phyloP scores from a whole-genome alignment of 2,113 vertebrate species.

The Cacatua alba region DNA sequence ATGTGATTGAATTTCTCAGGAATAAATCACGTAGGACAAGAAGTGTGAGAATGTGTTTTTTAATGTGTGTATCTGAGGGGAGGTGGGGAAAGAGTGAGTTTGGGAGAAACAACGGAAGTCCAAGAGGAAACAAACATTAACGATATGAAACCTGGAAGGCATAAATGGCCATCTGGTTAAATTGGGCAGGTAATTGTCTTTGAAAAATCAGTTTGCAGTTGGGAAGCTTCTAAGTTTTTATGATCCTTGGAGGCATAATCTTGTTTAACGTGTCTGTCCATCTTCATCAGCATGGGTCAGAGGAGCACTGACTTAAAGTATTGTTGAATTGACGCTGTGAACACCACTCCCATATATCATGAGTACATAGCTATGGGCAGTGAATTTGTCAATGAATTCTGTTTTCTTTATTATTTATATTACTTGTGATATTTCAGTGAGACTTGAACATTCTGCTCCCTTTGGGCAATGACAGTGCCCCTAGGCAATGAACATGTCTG shows the following conservation, averaged over 20 bases:
- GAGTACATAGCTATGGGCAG: background rate
- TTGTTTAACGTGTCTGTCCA: constrained; percentile 59
- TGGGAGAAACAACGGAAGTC: constrained; percentile 24
- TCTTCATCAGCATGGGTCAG: constrained; percentile 60
- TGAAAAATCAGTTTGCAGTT: constrained; percentile 60
- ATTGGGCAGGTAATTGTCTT: constrained; percentile 64
- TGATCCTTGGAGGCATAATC: constrained; percentile 49
- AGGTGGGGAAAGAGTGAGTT: background rate
- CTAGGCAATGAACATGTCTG: background rate
- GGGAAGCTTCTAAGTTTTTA: constrained; percentile 56
- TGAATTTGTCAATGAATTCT: constrained; percentile 47
- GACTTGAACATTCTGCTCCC: background rate
- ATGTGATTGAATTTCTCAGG: constrained; percentile 73
- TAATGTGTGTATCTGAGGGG: background rate
- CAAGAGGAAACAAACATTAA: constrained; percentile 38
- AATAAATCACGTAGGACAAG: constrained; percentile 68
- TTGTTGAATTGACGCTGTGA: constrained; percentile 34
- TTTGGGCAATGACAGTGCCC: background rate
- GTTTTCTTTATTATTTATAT: constrained; percentile 27
- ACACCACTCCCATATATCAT: background rate
- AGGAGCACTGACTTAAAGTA: constrained; percentile 54
- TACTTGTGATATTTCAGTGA: background rate
- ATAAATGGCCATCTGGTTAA: constrained; percentile 28
- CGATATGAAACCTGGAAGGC: constrained; percentile 41
- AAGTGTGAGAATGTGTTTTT: constrained; percentile 49